These are phyloP conservation scores for Microdon myrmicae DNA, from an alignment of 2,888 invertebrate species.

Conservation along the genomic window DNA sequence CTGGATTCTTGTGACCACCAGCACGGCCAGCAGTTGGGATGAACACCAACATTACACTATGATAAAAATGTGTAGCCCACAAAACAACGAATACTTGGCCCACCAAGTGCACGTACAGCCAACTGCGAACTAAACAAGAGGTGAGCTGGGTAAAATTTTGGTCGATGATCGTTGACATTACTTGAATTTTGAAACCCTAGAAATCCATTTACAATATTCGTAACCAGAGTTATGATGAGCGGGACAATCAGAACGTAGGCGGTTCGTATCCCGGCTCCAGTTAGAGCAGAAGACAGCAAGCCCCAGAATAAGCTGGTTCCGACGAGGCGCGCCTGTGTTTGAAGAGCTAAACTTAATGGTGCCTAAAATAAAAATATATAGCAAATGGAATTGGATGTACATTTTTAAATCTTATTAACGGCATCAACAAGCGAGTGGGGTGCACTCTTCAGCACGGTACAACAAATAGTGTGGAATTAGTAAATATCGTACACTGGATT, in stretches of 20 bases:
- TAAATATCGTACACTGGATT: too few species aligned
- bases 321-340: constrained; percentile 58
- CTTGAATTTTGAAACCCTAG: constrained; percentile 58
- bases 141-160: neutral
- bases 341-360: constrained; percentile 59
- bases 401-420: neutral
- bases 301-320: constrained; percentile 60
- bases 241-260: constrained; percentile 58
- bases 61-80: constrained; percentile 59
- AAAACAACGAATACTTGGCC: constrained; percentile 58
- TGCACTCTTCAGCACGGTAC: too few species aligned
- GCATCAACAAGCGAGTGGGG: neutral
- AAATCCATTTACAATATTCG: constrained; percentile 55
- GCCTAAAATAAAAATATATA: constrained; percentile 42
- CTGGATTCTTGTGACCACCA: constrained; percentile 67
- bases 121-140: constrained; percentile 55
- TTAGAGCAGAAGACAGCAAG: constrained; percentile 56
- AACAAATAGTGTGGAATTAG: too few species aligned
- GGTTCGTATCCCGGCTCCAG: constrained; percentile 57
- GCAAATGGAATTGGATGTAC: neutral
- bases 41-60: constrained; percentile 59
- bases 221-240: constrained; percentile 55
- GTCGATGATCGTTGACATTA: constrained; percentile 25
- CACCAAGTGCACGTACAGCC: constrained; percentile 59
- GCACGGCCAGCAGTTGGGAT: constrained; percentile 67